phyloP scores from a whole-genome alignment of 2,113 vertebrate genomes.

The Aix galericulata region DNA sequence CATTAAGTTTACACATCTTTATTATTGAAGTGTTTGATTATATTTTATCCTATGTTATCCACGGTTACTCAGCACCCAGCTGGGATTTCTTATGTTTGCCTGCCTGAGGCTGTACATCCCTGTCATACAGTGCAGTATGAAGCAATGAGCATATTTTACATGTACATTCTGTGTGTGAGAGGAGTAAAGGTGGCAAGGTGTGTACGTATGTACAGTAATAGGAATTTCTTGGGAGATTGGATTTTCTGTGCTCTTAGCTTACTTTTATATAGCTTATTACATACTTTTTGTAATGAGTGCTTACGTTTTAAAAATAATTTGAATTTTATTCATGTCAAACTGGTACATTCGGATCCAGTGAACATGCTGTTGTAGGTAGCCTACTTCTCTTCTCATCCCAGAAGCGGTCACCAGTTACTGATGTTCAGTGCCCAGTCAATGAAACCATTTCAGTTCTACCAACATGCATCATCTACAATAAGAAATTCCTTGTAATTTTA shows the following conservation, averaged over 20 bases:
- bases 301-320: not conserved
- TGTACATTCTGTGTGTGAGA: not conserved
- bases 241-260: not conserved
- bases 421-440: not conserved
- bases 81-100: constrained; percentile 36
- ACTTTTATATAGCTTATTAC: not conserved
- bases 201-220: not conserved
- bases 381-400: not conserved
- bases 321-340: not conserved
- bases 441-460: not conserved
- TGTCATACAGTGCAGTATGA: not conserved
- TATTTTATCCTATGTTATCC: not conserved
- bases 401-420: accelerated
- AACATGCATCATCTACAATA: not conserved
- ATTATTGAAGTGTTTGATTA: not conserved
- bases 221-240: not conserved
- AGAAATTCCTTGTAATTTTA: not conserved
- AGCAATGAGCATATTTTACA: not conserved
- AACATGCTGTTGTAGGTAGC: not conserved
- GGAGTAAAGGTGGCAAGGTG: not conserved
- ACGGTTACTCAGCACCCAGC: not conserved
- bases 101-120: not conserved
- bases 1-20: not conserved
- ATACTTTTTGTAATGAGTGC: not conserved
- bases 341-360: not conserved